Evolutionary conservation across 2,888 invertebrate genomes (phyloP).

Genomic region (Sphaerophoria rueppellii): DNA sequence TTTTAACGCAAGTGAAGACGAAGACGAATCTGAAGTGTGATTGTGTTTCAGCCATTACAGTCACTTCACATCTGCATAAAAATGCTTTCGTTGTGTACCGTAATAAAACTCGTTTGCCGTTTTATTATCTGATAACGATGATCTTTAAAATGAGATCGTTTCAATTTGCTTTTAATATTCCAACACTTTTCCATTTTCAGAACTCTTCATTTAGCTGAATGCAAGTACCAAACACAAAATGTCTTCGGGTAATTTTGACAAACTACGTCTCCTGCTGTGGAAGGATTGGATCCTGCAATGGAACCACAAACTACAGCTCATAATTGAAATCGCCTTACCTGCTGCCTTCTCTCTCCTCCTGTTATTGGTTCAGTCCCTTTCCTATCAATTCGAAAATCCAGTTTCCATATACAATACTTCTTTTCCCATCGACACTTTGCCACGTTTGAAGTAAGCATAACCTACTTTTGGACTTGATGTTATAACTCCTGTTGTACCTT

Average conservation of each 20-base stretch:
- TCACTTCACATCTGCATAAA: too few relatives aligned
- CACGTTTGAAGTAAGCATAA: background rate
- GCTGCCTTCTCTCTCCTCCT: conserved; percentile 86
- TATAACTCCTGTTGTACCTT: too few relatives aligned
- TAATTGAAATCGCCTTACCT: conserved; percentile 86
- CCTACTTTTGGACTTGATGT: too few relatives aligned
- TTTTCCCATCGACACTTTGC: background rate
- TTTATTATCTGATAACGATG: too few relatives aligned
- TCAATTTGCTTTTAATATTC: too few relatives aligned
- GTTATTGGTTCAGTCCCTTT: conserved; percentile 86
- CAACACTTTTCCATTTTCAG: background rate
- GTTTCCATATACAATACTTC: background rate
- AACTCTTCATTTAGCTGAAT: background rate
- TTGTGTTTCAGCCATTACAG: too few relatives aligned
- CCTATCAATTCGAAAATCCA: conserved; percentile 82
- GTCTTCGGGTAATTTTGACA: conserved; percentile 75
- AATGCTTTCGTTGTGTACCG: too few relatives aligned
- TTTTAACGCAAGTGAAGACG: too few relatives aligned
- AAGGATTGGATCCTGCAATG: conserved; percentile 90
- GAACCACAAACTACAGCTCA: conserved; percentile 86
- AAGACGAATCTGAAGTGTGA: too few relatives aligned
- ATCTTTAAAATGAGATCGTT: too few relatives aligned
- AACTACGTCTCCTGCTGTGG: conserved; percentile 88
- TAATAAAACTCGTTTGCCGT: too few relatives aligned
- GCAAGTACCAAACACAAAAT: conserved; percentile 8